Conservation (phyloP, 1,140 invertebrate genomes). For the Penaeus vannamei region DNA sequence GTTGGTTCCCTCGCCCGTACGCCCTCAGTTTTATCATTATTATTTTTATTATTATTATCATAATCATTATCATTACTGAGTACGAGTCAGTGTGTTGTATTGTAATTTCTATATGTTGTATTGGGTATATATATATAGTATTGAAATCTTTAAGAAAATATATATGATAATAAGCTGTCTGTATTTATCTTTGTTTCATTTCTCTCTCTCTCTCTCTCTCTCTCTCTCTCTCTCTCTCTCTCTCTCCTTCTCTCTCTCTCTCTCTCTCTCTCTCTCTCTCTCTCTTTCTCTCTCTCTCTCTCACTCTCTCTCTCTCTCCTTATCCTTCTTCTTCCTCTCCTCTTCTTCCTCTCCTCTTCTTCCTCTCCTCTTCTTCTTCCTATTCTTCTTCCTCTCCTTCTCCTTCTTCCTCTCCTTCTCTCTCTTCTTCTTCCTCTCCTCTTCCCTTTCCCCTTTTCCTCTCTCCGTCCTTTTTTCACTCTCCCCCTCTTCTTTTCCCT, state of each 20-base stretch:
- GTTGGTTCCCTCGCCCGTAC: too few relatives aligned
- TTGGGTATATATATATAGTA: neutral
- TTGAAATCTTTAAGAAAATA: neutral
- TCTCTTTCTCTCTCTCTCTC: conserved; percentile 44
- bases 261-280: conserved; percentile 47
- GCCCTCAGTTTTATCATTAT: too few relatives aligned
- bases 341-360: neutral
- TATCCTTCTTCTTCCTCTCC: conserved; percentile 56
- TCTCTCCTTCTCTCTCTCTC: neutral
- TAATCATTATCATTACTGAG: too few relatives aligned
- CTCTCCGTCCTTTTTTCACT: neutral
- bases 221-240: neutral
- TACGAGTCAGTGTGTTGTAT: too few relatives aligned
- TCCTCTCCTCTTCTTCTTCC: neutral
- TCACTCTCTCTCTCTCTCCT: conserved; percentile 36
- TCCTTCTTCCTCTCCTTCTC: neutral
- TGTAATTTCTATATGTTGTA: neutral
- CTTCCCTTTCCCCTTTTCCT: neutral
- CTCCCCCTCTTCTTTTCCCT: too few relatives aligned
- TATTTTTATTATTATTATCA: too few relatives aligned
- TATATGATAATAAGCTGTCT: neutral
- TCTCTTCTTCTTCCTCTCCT: neutral
- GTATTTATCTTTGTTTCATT: neutral
- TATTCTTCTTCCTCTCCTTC: neutral
- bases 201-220: conserved; percentile 4